phyloP scores from a whole-genome alignment of 2,797 vertebrate species.

The Morus bassanus region DNA sequence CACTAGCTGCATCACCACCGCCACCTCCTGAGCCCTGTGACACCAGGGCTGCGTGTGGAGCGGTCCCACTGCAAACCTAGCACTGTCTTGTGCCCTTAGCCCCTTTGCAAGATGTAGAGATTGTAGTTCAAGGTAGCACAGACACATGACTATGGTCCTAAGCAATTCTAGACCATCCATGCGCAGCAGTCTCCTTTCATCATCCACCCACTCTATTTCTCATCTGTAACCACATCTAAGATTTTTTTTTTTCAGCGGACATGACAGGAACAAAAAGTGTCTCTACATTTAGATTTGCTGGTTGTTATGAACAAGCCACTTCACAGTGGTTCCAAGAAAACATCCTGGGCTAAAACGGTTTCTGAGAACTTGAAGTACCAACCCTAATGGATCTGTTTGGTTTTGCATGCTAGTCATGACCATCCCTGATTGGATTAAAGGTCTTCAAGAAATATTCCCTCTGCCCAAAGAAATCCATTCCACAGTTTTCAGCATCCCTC shows the following conservation, averaged over 20 bases:
- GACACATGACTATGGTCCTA: not conserved
- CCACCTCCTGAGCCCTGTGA: not conserved
- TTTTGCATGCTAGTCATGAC: not conserved
- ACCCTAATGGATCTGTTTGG: not conserved
- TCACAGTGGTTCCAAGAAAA: not conserved
- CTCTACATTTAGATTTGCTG: not conserved
- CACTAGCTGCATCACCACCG: not conserved
- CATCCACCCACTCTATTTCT: not conserved
- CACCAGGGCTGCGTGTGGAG: not conserved
- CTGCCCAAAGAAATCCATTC: slow-evolving; percentile 64
- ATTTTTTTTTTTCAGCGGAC: not conserved
- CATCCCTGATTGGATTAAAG: not conserved
- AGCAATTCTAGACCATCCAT: not conserved
- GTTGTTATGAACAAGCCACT: not conserved
- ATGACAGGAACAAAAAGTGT: not conserved
- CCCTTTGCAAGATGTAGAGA: not conserved
- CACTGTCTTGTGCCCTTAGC: not conserved
- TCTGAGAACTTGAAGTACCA: not conserved
- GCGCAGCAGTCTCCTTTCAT: not conserved
- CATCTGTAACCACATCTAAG: not conserved
- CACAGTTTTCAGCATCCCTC: slow-evolving; percentile 67
- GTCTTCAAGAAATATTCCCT: slow-evolving; percentile 35
- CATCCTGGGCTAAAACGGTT: not conserved
- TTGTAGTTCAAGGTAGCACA: not conserved
- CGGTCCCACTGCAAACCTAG: not conserved